A percentile compares a stretch with the other conserved stretches of the same genome.
These are phyloP conservation scores for Cebus imitator DNA, from an alignment of 2,113 vertebrate species.

Conservation along the genomic window DNA sequence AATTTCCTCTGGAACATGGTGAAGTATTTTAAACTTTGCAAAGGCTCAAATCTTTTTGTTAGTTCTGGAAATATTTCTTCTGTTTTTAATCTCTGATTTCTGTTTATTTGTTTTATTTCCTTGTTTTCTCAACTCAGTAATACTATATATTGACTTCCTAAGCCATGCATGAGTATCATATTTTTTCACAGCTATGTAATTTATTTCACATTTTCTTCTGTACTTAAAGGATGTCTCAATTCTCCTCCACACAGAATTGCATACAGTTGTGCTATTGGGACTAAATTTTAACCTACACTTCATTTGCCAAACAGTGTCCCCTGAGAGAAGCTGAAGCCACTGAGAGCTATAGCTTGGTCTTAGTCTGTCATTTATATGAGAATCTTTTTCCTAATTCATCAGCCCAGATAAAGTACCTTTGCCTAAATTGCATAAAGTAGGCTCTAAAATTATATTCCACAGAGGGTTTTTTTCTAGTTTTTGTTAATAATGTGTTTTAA, in stretches of 20 bases:
- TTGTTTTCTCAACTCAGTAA: neutral
- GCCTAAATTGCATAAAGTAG: neutral
- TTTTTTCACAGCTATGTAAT: neutral
- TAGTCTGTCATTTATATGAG: neutral
- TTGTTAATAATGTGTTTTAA: neutral
- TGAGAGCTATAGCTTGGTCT: neutral
- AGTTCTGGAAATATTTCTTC: neutral
- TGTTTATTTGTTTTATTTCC: neutral
- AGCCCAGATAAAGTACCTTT: neutral
- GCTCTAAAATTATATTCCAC: neutral
- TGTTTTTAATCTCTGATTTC: neutral
- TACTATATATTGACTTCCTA: neutral
- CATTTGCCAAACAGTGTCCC: neutral
- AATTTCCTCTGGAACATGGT: neutral
- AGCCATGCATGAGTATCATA: neutral
- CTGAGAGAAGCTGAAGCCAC: neutral
- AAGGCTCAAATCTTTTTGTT: neutral
- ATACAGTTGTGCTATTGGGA: neutral
- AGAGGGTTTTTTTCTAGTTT: neutral
- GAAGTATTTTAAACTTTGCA: neutral
- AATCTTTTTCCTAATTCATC: neutral
- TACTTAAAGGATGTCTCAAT: neutral
- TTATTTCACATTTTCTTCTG: neutral
- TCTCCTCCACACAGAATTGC: neutral
- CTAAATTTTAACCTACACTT: neutral